Conservation (phyloP, 2,888 invertebrate genomes). For the Callimorpha dominula region DNA sequence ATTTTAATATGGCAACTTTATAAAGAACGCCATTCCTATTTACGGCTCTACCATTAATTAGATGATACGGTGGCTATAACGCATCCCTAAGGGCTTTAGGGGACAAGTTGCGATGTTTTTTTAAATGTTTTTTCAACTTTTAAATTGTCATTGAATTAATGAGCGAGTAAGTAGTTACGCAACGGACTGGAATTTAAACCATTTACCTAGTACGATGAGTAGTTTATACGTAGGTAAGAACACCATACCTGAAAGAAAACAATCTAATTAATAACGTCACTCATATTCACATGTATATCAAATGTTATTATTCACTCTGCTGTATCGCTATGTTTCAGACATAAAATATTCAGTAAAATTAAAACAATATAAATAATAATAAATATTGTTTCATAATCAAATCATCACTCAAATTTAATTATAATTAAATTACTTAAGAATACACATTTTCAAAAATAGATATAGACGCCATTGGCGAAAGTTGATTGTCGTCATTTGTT, state of each 20-base stretch:
- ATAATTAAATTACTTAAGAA: background rate
- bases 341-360: too few species aligned
- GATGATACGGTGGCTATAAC: slow-evolving; percentile 36
- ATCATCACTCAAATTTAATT: too few species aligned
- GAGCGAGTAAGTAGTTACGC: slow-evolving; percentile 18
- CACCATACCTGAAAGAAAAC: slow-evolving; percentile 18
- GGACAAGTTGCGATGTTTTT: slow-evolving; percentile 32
- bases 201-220: slow-evolving; percentile 4
- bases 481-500: background rate
- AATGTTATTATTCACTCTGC: too few species aligned
- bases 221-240: slow-evolving; percentile 8
- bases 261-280: background rate
- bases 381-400: too few species aligned
- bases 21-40: slow-evolving; percentile 30
- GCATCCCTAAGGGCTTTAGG: slow-evolving; percentile 33
- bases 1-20: slow-evolving; percentile 31
- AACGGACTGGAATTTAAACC: slow-evolving; percentile 12
- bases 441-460: background rate
- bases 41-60: slow-evolving; percentile 27
- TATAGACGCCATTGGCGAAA: background rate
- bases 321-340: too few species aligned
- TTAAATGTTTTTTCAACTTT: slow-evolving; percentile 21
- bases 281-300: too few species aligned
- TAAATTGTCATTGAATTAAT: slow-evolving; percentile 31
- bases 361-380: too few species aligned